Evolutionary conservation across 2,888 invertebrate genomes (phyloP).

Genomic region (Dryobota labecula): DNA sequence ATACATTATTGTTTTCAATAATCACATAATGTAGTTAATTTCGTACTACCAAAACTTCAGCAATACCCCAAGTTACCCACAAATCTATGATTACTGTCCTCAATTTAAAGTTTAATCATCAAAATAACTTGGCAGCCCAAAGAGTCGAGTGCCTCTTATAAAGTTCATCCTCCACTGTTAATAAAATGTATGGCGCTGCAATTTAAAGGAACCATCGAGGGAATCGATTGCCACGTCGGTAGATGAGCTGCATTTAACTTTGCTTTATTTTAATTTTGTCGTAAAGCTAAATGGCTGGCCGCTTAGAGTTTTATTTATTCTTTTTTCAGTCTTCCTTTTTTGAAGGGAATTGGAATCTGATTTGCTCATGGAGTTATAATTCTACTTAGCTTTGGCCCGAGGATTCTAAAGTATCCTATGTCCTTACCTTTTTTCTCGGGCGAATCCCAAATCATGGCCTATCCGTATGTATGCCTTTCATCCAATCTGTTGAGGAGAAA

Average conservation of each 20-base stretch:
- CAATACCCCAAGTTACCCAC: slow-evolving; percentile 6
- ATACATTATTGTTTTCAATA: too few species aligned
- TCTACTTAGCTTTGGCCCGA: too few species aligned
- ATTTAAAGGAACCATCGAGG: slow-evolving; percentile 36
- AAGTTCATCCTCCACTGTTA: slow-evolving; percentile 34
- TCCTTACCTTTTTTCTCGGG: too few species aligned
- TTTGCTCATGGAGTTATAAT: too few species aligned
- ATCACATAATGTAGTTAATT: too few species aligned
- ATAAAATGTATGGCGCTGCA: slow-evolving; percentile 39
- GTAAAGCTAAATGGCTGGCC: background rate
- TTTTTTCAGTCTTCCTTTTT: background rate
- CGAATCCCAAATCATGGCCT: too few species aligned
- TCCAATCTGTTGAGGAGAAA: too few species aligned
- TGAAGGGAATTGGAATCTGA: background rate
- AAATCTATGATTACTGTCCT: slow-evolving; percentile 11
- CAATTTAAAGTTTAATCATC: slow-evolving; percentile 32
- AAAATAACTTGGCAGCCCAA: slow-evolving; percentile 32
- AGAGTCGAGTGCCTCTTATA: slow-evolving; percentile 31
- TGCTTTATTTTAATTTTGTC: slow-evolving; percentile 40
- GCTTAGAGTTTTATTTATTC: background rate
- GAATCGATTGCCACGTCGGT: slow-evolving; percentile 11
- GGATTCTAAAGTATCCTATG: too few species aligned
- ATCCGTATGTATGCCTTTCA: too few species aligned
- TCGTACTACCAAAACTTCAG: background rate
- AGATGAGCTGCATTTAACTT: slow-evolving; percentile 1